Percentiles rank a stretch among this genome's conserved stretches.
phyloP scores from a whole-genome alignment of 1,140 invertebrate species.

The Linepithema humile region DNA sequence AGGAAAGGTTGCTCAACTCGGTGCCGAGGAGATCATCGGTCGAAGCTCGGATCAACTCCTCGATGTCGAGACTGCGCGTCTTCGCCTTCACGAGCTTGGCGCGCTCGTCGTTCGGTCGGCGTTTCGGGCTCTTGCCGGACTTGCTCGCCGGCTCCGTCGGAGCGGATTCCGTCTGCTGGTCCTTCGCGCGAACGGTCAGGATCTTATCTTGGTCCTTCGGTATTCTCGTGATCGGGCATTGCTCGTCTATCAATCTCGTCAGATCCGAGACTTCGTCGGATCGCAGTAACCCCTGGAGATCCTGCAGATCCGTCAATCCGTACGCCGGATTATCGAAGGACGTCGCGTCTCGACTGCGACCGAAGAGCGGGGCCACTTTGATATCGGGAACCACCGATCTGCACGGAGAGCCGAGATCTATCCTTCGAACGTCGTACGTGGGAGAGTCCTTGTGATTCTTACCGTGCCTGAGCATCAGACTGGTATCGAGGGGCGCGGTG shows the following conservation, averaged over 20 bases:
- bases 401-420: slow-evolving; percentile 80
- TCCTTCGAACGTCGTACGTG: slow-evolving; percentile 76
- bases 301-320: slow-evolving; percentile 78
- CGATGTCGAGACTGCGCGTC: slow-evolving; percentile 65
- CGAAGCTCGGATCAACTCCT: slow-evolving; percentile 80
- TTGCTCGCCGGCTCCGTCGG: slow-evolving; percentile 1
- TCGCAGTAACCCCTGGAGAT: slow-evolving; percentile 75
- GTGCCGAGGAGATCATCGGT: slow-evolving; percentile 84
- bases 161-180: neutral
- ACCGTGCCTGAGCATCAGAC: slow-evolving; percentile 69
- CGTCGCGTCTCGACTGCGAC: slow-evolving; percentile 67
- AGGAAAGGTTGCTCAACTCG: slow-evolving; percentile 64
- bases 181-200: slow-evolving; percentile 44
- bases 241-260: slow-evolving; percentile 78
- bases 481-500: slow-evolving; percentile 79
- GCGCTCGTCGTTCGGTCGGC: slow-evolving; percentile 59
- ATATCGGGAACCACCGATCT: slow-evolving; percentile 74
- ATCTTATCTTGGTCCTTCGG: slow-evolving; percentile 29
- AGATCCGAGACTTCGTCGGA: slow-evolving; percentile 80
- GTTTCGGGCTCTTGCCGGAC: slow-evolving; percentile 43
- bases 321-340: slow-evolving; percentile 83
- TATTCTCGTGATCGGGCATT: slow-evolving; percentile 51
- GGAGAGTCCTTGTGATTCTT: slow-evolving; percentile 73
- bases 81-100: slow-evolving; percentile 57
- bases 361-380: slow-evolving; percentile 73